phyloP scores from a whole-genome alignment of 2,797 vertebrate species.

The Darevskia nairensis region DNA sequence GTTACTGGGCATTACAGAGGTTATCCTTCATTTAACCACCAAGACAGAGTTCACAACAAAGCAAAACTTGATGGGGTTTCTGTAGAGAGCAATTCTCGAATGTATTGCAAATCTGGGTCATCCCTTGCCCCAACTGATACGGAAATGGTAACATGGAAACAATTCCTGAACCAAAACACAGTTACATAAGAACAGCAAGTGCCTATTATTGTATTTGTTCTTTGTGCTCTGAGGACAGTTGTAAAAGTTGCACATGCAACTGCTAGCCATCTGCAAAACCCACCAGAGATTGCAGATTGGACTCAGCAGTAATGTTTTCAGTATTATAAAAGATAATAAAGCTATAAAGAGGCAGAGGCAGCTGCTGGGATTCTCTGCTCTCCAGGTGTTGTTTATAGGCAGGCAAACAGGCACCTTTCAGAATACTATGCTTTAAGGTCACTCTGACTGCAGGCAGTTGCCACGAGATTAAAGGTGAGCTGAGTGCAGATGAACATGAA shows the following conservation, averaged over 20 bases:
- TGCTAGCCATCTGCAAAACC: constrained; percentile 60
- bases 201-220: constrained; percentile 10
- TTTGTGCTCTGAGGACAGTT: constrained; percentile 40
- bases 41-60: not conserved
- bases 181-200: constrained; percentile 22
- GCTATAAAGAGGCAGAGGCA: constrained; percentile 33
- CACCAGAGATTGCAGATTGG: constrained; percentile 52
- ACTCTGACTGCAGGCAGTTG: constrained; percentile 49
- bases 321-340: constrained; percentile 56
- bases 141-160: not conserved
- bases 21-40: not conserved
- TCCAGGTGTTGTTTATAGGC: constrained; percentile 52
- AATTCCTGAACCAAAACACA: not conserved
- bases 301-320: constrained; percentile 8
- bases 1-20: not conserved
- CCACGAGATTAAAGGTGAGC: constrained; percentile 45
- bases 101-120: constrained; percentile 12
- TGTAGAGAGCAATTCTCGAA: not conserved
- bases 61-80: not conserved
- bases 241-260: constrained; percentile 29
- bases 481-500: constrained; percentile 54
- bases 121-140: not conserved
- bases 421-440: constrained; percentile 51
- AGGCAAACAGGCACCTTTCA: constrained; percentile 37
- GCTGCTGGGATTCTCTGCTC: constrained; percentile 35